phyloP scores from a whole-genome alignment of 2,888 invertebrate genomes.

The Catocala sponsa region DNA sequence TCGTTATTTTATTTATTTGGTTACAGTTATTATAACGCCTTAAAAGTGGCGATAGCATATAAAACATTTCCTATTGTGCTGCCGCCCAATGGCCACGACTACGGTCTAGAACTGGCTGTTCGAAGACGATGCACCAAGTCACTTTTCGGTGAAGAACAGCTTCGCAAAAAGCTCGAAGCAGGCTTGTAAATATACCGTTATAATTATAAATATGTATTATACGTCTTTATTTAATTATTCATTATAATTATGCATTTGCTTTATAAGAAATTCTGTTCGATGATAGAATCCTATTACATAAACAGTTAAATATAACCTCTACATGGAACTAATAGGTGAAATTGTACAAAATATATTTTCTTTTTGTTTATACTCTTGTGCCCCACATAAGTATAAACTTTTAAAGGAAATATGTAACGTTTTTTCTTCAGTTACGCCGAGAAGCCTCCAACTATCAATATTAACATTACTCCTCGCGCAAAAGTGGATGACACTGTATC shows the following conservation, averaged over 20 bases:
- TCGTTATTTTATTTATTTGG: neutral
- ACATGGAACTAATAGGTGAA: too few species aligned
- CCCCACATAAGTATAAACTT: too few species aligned
- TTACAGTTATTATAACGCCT: conserved; percentile 72
- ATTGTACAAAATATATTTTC: too few species aligned
- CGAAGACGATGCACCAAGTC: conserved; percentile 83
- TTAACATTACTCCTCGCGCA: conserved; percentile 22
- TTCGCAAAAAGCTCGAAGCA: conserved; percentile 74
- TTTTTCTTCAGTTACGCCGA: conserved; percentile 65
- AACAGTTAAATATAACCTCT: too few species aligned
- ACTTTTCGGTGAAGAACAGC: conserved; percentile 74
- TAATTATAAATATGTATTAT: neutral
- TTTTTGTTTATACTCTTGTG: too few species aligned
- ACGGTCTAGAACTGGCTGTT: conserved; percentile 80
- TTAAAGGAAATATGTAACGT: too few species aligned
- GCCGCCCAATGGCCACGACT: conserved; percentile 66
- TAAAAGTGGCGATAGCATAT: conserved; percentile 74
- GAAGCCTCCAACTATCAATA: conserved; percentile 31
- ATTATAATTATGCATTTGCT: too few species aligned
- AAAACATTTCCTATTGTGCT: conserved; percentile 70
- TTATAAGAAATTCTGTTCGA: too few species aligned
- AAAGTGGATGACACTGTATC: conserved; percentile 33
- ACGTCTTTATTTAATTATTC: too few species aligned
- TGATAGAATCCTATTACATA: too few species aligned
- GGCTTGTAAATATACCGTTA: conserved; percentile 65